Conservation (phyloP, 2,888 invertebrate genomes). For the Agrochola lychnidis region DNA sequence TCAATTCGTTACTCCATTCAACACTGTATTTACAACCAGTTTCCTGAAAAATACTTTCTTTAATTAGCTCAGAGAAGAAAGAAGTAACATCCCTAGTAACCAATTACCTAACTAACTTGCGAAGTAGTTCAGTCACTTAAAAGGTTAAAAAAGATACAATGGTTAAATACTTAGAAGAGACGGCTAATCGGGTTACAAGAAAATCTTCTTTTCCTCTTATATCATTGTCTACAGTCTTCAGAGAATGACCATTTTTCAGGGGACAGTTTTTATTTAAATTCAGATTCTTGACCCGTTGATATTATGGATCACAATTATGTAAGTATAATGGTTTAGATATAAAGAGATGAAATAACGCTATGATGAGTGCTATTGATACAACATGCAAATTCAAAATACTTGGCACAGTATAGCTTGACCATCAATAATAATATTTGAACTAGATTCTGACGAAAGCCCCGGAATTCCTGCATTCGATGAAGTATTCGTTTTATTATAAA, state of each 20-base stretch:
- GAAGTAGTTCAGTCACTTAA: slow-evolving; percentile 43
- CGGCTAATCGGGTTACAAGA: slow-evolving; percentile 38
- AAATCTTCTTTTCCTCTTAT: slow-evolving; percentile 23
- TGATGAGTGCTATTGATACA: neutral
- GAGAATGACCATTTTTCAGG: neutral
- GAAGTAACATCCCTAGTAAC: slow-evolving; percentile 22
- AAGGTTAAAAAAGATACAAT: slow-evolving; percentile 42
- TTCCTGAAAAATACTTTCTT: slow-evolving; percentile 4
- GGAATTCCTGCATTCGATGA: slow-evolving; percentile 42
- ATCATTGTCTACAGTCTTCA: neutral
- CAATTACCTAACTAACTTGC: slow-evolving; percentile 48
- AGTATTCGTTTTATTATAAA: slow-evolving; percentile 55
- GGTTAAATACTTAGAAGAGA: slow-evolving; percentile 31
- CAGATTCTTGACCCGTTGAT: neutral
- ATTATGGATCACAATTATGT: neutral
- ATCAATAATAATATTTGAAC: slow-evolving; percentile 40
- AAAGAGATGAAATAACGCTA: neutral
- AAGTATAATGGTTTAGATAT: neutral
- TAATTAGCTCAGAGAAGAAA: neutral
- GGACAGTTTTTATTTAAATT: neutral
- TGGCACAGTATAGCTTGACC: neutral
- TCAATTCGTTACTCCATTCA: too few relatives aligned
- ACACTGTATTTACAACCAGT: neutral
- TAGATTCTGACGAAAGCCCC: slow-evolving; percentile 23
- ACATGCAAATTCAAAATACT: neutral